Evolutionary conservation across 1,140 invertebrate genomes (phyloP), one percentile per base, ranked within the genome.

Genomic region (Cydia splendana): DNA sequence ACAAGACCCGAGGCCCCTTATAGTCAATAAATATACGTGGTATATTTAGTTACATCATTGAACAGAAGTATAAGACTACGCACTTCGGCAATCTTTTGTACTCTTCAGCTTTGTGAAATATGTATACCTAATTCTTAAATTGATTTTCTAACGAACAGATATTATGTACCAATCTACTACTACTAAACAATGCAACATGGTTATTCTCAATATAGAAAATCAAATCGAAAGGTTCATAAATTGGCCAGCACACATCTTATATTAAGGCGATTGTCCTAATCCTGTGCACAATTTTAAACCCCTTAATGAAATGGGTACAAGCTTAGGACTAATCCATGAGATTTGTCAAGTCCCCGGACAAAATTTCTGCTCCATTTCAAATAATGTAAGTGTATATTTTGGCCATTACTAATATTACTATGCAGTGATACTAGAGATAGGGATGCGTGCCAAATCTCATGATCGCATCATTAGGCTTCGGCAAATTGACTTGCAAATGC

Each of bases 1-100:
- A 71, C 34, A 42, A 71, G 67, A 71, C 18, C 34, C 34, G 28
- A 18, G 67, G 67, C 30, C 34, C 67, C 67, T 42, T 45, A 42
- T 45, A 71, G 67, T 18, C 67, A 71, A 71, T 69, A 69, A 7
- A 69, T 71, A 71, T 18, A 12, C 30, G 20, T 24, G n/a, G 57
- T n/a, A 62, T 62, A 24, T 62, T 62, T 62, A 12, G 57, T 62
- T 62, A 62, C 57, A 62, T 62, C 57, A 62, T 24, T 62, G 15
- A 18, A n/a, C n/a, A 24, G n/a, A 62, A 24, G 18, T 18, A 5
- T 15, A 18, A 18, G n/a, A 62, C 6, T 62, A 9, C 34, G 13
- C 15, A 9, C 53, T 20, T 62, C 6, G 9, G 20, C 57, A 9
- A 62, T 62, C n/a, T 62, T 62, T n/a, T 7, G 10, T 45, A 0